A percentile compares a stretch with the other conserved stretches of the same genome.
phyloP scores from a whole-genome alignment of 1,140 invertebrate genomes.

The Pseudomyrmex pallidus region DNA sequence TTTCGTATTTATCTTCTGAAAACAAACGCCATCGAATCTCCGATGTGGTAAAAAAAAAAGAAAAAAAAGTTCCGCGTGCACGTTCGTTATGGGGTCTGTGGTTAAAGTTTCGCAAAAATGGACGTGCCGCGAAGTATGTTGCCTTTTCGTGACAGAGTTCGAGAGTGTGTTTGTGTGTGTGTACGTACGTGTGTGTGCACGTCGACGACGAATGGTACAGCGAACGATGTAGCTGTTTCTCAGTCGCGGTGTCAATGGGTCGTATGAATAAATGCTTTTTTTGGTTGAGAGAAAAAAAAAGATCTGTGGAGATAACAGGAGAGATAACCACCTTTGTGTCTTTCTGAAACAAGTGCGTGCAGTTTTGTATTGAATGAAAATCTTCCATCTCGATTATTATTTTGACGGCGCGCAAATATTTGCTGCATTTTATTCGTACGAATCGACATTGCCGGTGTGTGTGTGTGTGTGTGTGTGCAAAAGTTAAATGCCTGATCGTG shows the following conservation, averaged over 20 bases:
- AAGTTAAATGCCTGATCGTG: neutral
- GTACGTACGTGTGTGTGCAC: neutral
- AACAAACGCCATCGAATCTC: neutral
- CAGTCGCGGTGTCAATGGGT: conserved; percentile 24
- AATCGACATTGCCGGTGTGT: neutral
- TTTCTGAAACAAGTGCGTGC: neutral
- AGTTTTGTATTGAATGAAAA: too few relatives aligned
- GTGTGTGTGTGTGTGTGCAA: neutral
- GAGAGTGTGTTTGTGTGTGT: neutral
- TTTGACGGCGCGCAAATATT: neutral
- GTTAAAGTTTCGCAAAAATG: neutral
- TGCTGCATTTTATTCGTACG: conserved; percentile 8
- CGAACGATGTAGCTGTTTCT: conserved; percentile 8
- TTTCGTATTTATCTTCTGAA: neutral
- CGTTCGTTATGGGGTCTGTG: neutral
- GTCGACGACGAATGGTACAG: too few relatives aligned
- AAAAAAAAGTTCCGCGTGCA: neutral
- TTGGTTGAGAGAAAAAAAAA: neutral
- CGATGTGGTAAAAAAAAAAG: neutral
- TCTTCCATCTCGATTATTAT: too few relatives aligned
- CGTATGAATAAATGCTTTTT: conserved; percentile 21
- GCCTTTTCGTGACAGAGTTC: neutral
- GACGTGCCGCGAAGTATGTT: neutral
- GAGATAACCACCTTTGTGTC: neutral
- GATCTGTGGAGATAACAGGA: neutral